Evolutionary conservation across 2,888 invertebrate species (phyloP).

Genomic region (Unio delphinus): DNA sequence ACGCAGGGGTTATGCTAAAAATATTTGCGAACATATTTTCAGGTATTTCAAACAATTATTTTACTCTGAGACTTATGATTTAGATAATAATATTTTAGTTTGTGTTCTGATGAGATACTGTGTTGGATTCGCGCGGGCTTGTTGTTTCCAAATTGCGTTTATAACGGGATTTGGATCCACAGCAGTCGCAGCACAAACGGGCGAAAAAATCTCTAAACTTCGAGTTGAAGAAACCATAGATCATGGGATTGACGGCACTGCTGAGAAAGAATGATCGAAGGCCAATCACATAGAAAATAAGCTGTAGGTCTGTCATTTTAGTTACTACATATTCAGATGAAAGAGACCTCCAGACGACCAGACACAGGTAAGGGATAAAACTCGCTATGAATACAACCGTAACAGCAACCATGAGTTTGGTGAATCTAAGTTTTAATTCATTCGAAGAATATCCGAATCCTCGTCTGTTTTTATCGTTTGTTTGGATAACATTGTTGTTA

Average conservation of each 20-base stretch:
- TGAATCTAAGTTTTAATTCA: conserved; percentile 1
- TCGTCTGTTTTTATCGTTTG: too few species aligned
- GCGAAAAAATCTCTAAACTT: conserved; percentile 16
- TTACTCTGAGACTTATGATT: too few species aligned
- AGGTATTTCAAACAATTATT: too few species aligned
- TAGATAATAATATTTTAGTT: too few species aligned
- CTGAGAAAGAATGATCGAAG: conserved; percentile 20
- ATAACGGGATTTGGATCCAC: too few species aligned
- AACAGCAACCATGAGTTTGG: conserved; percentile 18
- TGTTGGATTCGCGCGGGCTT: too few species aligned
- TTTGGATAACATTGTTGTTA: too few species aligned
- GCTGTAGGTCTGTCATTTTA: conserved; percentile 9
- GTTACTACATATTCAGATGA: conserved; percentile 13
- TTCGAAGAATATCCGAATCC: too few species aligned
- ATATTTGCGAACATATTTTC: too few species aligned
- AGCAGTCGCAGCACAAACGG: not conserved
- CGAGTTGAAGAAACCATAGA: conserved; percentile 26
- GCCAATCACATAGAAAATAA: conserved; percentile 15
- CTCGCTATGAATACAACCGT: conserved; percentile 18
- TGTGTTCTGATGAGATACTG: too few species aligned
- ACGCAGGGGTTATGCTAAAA: too few species aligned
- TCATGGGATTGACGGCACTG: conserved; percentile 19
- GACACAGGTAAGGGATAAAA: conserved; percentile 20
- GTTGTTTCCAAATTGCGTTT: too few species aligned
- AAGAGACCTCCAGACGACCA: conserved; percentile 19